Base-by-base conservation (phyloP, 1,140 invertebrate species). In the Luehdorfia chinensis region DNA sequence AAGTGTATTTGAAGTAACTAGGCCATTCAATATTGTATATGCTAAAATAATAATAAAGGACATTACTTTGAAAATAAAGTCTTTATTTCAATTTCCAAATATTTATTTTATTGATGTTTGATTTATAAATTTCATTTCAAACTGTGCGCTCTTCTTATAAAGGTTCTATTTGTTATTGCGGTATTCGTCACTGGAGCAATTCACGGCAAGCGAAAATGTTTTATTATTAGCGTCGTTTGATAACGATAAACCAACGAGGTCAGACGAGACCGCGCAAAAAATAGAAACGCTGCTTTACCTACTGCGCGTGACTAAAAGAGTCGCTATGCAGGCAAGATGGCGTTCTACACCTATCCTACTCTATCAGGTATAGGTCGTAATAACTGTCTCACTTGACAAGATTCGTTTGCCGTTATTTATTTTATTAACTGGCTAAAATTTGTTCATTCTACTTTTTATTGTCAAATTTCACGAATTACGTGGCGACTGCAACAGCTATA, bases 201-300 rank as follows among this genome's bases (percentile, higher is more conserved):
- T 65, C 63, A 64, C 62, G 57, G 64, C 66, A 58, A 62, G 64
- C 66, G 65, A 79, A 81, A 76, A 79, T 64, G 67, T 76, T 78
- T 80, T 81, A 81, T 83, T 79, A 76, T 81, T 81, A 73, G 70
- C 66, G 67, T 55, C 62, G 65, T 60, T 75, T 83, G 79, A 85
- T 85, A 84, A 84, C 75, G 81, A 85, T 85, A 85, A 81, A 81
- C 59, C 72, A 75, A 76, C 79, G 81, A 81, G 78, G 81, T 85
- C 78, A 83, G 74, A 74, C 61, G 65, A 75, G 75, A 81, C 61
- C 72, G 75, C 62, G 68, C 75, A 85, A 81, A 81, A 85, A 84
- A 84, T 81, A 80, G 80, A 80, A 84, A 81, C 75, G 73, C 65
- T 75, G 71, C 59, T 70, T 71, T 62, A 74, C 59, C 69, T 62